Evolutionary conservation across 2,888 invertebrate genomes (phyloP), one percentile per base, ranked within the genome.

Genomic region (Incurvaria masculella): DNA sequence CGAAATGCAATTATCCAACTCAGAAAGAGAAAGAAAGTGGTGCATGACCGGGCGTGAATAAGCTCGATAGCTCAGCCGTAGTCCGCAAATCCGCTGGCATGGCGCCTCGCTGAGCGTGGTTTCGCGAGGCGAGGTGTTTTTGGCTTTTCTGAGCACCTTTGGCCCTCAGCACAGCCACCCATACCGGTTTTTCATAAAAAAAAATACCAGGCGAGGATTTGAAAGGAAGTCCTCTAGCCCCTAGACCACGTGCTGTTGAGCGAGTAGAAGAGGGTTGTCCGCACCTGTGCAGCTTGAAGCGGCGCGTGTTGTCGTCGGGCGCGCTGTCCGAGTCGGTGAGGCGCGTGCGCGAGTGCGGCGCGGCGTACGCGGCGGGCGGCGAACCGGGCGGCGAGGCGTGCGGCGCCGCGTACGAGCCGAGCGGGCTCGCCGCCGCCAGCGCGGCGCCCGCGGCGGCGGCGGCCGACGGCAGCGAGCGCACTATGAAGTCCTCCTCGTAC

Each of bases 401-500:
- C 27, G 53, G 21, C 21, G 51, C 16, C 47, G 40, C 49, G 41
- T 52, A 44, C 21, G 49, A 20, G 48, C 43, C 18, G 46, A 47
- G 51, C 16, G 49, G 20, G 23, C 45, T 26, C 40, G 43, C 5
- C 2, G 42, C 33, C 42, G 48, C 46, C 19, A 20, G 17, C 26
- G 47, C 8, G 8, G 19, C 14, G 48, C 40, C 43, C 52, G 48
- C 10, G 91, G 87, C 55, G 84, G 20, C 52, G 55, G 8, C 51
- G 23, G 38, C 45, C 6, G 42, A n/a, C 4, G 52, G 55, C 2
- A 63, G 38, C 1, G 93, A 91, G 49, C 86, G 80, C 38, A 96
- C 87, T 45, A 87, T 76, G 65, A 87, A 95, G 47, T 91, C 85
- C 5, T 85, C 82, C 64, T 97, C 96, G 65, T 88, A 95, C 62